Evolutionary conservation across 1,140 invertebrate species (phyloP), one percentile per base, ranked within the genome.

Genomic region (Polypedilum pembai): DNA sequence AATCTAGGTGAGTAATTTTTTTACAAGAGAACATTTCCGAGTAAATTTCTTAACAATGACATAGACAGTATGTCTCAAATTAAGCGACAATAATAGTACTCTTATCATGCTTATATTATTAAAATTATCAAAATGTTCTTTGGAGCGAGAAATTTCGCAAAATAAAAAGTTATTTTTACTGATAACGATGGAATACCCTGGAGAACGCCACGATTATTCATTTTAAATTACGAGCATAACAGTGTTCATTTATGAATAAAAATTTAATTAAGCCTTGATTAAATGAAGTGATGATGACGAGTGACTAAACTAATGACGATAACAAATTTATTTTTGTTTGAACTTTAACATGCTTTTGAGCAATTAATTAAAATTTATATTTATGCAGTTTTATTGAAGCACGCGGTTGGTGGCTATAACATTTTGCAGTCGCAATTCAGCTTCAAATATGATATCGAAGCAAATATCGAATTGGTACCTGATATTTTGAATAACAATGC

Each of bases 241-340:
- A n/a, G n/a, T n/a, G n/a, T n/a, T n/a, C n/a, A n/a, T n/a, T n/a
- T n/a, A 33, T 33, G 1, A 33, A 33, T 33, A 33, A 33, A 33
- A 33, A 33, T 33, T 33, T 33, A 33, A 33, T 33, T 33, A 33
- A 33, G 5, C 24, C 5, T 5, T 33, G 24, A 33, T 3, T 33
- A 33, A 33, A 33, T 33, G 24, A 33, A 33, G 24, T n/a, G 45
- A 56, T 56, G 12, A n/a, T 15, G 45, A 56, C 45, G n/a, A 56
- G n/a, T 56, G 45, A 56, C 45, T 56, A 56, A 56, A 15, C 12
- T 15, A 12, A n/a, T 4, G 24, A 12, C 45, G 45, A 56, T 56
- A 56, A 56, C n/a, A n/a, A n/a, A n/a, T 56, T 56, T 56, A n/a
- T 45, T 45, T 45, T 45, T 45, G 8, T 45, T 45, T 56, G 45